A percentile compares a stretch with the other conserved stretches of the same genome.
These are phyloP conservation scores for Thymelicus lineola DNA, from an alignment of 2,888 invertebrate genomes.

Conservation along the genomic window DNA sequence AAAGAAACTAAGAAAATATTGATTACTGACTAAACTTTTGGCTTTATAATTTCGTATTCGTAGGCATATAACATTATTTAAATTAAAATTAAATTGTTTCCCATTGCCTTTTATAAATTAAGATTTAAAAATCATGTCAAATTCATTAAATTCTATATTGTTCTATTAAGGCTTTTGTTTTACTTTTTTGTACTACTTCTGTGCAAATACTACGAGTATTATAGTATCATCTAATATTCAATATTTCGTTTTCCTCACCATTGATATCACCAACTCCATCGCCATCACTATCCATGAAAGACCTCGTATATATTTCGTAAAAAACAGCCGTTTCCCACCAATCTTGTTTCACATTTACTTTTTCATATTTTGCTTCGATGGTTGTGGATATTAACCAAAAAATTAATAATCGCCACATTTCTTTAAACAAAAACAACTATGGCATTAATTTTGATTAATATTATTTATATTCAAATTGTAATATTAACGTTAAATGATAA, in stretches of 20 bases:
- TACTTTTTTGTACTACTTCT: too few species aligned
- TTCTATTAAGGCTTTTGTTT: too few species aligned
- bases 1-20: not conserved
- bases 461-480: too few species aligned
- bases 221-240: not conserved
- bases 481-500: too few species aligned
- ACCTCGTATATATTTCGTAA: slow-evolving; percentile 92
- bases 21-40: not conserved
- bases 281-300: slow-evolving; percentile 91
- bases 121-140: too few species aligned
- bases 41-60: too few species aligned
- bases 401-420: slow-evolving; percentile 58
- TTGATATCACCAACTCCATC: slow-evolving; percentile 89
- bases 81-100: too few species aligned
- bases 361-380: slow-evolving; percentile 57
- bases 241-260: slow-evolving; percentile 58
- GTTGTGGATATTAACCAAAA: slow-evolving; percentile 46
- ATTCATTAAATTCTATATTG: too few species aligned
- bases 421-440: slow-evolving; percentile 46
- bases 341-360: slow-evolving; percentile 64
- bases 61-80: too few species aligned
- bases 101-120: too few species aligned
- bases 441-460: too few species aligned
- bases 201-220: too few species aligned
- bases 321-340: slow-evolving; percentile 93